Base-by-base conservation (phyloP, 2,797 vertebrate species). In the Buceros bicornis region DNA sequence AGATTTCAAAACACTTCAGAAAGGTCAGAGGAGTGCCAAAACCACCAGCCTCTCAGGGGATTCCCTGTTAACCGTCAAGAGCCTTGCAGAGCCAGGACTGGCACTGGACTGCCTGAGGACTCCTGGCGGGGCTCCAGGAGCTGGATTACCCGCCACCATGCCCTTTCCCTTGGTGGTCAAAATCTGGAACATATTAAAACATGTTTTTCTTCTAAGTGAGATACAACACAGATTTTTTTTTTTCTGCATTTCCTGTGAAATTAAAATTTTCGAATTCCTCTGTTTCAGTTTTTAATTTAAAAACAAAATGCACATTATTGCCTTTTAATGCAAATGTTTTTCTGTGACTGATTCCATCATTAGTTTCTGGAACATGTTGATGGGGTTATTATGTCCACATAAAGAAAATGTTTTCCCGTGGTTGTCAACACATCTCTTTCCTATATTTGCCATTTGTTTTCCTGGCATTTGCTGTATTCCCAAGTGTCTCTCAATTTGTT, bases 1-100 rank as follows among this genome's bases (percentile, higher is more conserved):
- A 76, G 43, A 79, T 90, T 92, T 90, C 51, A 62, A 87, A 84
- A 58, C n/a, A 66, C 22, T 80, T 91, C 35, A 87, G 66, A 87
- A 67, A 53, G 7, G 40, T 53, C 35, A 83, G 69, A 86, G 25
- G 29, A 54, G 16, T 81, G 31, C 19, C 21, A 80, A 66, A 62
- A 45, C 6, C 7, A 26, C 25, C 31, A 70, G 16, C 7, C 17
- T 45, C 13, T 69, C 61, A 18, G 16, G 20, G 12, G 13, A 61
- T 60, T 81, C 22, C 20, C 47, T 37, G 20, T 65, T 50, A 65
- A 40, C 16, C 3, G 20, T 35, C 60, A 88, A 77, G 33, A 85
- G 15, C 50, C 31, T 57, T 62, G 28, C 48, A 81, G 53, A 88
- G 56, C 3, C 17, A 69, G 8, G 56, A 54, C 14, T 40, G 35